A percentile compares a stretch with the other conserved stretches of the same genome.
phyloP scores from a whole-genome alignment of 2,113 vertebrate species.

The Turdus rufiventris region DNA sequence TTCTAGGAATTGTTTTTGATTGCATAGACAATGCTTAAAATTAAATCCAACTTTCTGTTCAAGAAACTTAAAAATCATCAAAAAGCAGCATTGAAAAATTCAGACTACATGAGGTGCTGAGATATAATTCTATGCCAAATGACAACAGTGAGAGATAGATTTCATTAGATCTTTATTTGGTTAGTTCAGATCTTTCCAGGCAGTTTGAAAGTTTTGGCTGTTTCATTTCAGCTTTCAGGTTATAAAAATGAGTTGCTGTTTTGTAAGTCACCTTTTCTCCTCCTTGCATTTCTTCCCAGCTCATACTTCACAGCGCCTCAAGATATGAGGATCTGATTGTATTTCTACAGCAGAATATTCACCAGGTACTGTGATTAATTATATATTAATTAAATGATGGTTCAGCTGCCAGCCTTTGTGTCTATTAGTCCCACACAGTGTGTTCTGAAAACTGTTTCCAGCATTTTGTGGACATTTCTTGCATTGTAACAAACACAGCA shows the following conservation, averaged over 20 bases:
- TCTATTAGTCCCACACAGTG: background rate
- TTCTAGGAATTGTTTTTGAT: background rate
- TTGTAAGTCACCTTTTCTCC: background rate
- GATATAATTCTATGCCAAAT: background rate
- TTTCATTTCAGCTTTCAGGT: background rate
- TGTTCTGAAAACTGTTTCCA: background rate
- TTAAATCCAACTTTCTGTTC: background rate
- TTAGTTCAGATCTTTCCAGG: background rate
- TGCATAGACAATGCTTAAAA: background rate
- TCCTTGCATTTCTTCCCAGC: slow-evolving; percentile 64
- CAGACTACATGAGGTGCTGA: background rate
- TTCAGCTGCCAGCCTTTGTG: background rate
- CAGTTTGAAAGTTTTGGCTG: background rate
- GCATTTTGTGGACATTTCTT: rapidly evolving
- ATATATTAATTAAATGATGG: background rate
- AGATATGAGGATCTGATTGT: slow-evolving; percentile 77
- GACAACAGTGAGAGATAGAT: background rate
- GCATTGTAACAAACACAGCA: background rate
- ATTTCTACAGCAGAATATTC: slow-evolving; percentile 82
- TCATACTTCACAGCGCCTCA: slow-evolving; percentile 73
- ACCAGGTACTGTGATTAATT: slow-evolving; percentile 75
- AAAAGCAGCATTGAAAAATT: background rate
- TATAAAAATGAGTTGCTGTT: background rate
- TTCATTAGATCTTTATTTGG: background rate
- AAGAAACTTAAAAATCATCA: background rate